These are phyloP conservation scores for Aphodius sticticus DNA, from an alignment of 2,888 invertebrate genomes.

Conservation along the genomic window DNA sequence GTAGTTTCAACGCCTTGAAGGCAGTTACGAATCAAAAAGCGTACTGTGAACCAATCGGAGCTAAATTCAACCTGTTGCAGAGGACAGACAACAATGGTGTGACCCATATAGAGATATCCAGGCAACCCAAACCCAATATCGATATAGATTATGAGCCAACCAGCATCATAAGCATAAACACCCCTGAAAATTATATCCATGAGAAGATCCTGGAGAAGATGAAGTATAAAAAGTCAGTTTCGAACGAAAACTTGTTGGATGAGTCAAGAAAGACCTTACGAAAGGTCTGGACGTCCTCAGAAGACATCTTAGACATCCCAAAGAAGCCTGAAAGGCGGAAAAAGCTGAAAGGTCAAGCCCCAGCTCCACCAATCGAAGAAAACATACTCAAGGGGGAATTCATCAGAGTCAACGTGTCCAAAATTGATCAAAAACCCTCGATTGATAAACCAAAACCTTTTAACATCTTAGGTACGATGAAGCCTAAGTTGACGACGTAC, in stretches of 20 bases:
- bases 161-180: slow-evolving; percentile 58
- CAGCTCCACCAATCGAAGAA: slow-evolving; percentile 50
- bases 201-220: slow-evolving; percentile 21
- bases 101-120: slow-evolving; percentile 62
- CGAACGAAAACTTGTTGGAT: slow-evolving; percentile 23
- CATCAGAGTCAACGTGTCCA: slow-evolving; percentile 57
- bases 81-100: slow-evolving; percentile 62
- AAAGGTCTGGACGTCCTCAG: slow-evolving; percentile 59
- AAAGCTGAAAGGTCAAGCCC: slow-evolving; percentile 53
- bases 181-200: slow-evolving; percentile 49
- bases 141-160: slow-evolving; percentile 42
- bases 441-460: slow-evolving; percentile 28
- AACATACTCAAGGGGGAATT: slow-evolving; percentile 59
- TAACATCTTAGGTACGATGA: slow-evolving; percentile 26
- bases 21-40: slow-evolving; percentile 57
- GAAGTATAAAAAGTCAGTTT: slow-evolving; percentile 26
- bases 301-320: slow-evolving; percentile 54
- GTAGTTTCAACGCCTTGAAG: slow-evolving; percentile 57
- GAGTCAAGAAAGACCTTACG: slow-evolving; percentile 43
- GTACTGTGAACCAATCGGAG: slow-evolving; percentile 46
- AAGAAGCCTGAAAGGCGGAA: slow-evolving; percentile 55
- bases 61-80: slow-evolving; percentile 60
- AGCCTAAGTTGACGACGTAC: slow-evolving; percentile 47
- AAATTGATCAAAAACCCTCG: slow-evolving; percentile 42
- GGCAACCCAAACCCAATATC: slow-evolving; percentile 43